phyloP scores from a whole-genome alignment of 2,888 invertebrate species.

The Drosophila parthenogenetica region DNA sequence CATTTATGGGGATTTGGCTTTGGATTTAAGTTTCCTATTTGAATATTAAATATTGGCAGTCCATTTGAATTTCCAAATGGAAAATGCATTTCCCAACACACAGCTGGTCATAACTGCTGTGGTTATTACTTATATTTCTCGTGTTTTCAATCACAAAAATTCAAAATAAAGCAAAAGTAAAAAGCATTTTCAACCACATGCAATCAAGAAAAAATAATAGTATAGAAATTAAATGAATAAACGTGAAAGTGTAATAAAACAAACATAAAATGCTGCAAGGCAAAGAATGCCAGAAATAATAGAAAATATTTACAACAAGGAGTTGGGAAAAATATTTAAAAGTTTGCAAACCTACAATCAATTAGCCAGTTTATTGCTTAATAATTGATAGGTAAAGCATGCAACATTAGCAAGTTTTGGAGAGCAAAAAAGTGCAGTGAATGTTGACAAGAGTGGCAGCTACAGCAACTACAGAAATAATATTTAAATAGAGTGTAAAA shows the following conservation, averaged over 20 bases:
- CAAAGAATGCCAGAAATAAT: no score
- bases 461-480: background rate
- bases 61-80: slow-evolving; percentile 22
- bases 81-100: slow-evolving; percentile 1
- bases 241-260: background rate
- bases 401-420: background rate
- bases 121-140: slow-evolving; percentile 7
- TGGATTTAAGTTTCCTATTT: slow-evolving; percentile 16
- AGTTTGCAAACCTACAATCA: background rate
- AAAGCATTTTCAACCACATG: background rate
- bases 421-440: background rate
- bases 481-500: no score
- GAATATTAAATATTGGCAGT: slow-evolving; percentile 13
- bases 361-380: background rate
- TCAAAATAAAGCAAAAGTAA: background rate
- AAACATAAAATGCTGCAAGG: background rate
- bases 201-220: background rate
- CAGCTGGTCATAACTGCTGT: background rate
- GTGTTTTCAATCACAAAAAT: background rate
- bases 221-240: background rate
- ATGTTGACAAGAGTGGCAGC: background rate
- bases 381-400: background rate
- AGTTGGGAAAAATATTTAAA: background rate
- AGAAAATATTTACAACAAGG: no score
- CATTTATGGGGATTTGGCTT: slow-evolving; percentile 25